Conservation (phyloP, 2,888 invertebrate species). For the Gonocerus acuteangulatus region DNA sequence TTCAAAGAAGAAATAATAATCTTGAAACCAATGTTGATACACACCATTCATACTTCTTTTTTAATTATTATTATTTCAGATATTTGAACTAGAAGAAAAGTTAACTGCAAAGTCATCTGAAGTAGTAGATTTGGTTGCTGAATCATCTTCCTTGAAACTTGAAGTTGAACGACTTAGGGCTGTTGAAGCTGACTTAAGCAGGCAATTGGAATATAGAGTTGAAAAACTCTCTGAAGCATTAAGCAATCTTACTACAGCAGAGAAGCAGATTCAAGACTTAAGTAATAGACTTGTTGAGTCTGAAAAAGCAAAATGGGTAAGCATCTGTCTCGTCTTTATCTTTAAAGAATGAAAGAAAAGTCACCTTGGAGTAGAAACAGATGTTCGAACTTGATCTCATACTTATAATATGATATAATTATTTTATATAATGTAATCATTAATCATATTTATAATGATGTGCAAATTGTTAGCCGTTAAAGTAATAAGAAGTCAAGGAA, state of each 20-base stretch:
- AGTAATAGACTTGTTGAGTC: neutral
- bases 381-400: too few relatives aligned
- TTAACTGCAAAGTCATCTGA: neutral
- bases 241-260: neutral
- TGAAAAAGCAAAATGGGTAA: slow-evolving; percentile 5
- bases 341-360: too few relatives aligned
- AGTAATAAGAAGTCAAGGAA: too few relatives aligned
- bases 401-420: too few relatives aligned
- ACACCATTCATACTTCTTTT: too few relatives aligned
- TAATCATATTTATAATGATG: too few relatives aligned
- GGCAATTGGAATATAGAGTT: neutral
- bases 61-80: slow-evolving; percentile 1
- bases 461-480: too few relatives aligned
- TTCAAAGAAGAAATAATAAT: too few relatives aligned
- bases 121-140: neutral
- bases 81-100: slow-evolving; percentile 2
- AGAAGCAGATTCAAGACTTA: neutral
- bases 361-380: too few relatives aligned
- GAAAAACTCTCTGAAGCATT: neutral
- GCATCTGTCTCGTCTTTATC: neutral
- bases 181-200: neutral
- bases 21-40: too few relatives aligned
- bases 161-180: neutral
- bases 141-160: neutral
- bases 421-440: too few relatives aligned